phyloP scores from a whole-genome alignment of 2,888 invertebrate genomes.

The Erpobdella octoculata region DNA sequence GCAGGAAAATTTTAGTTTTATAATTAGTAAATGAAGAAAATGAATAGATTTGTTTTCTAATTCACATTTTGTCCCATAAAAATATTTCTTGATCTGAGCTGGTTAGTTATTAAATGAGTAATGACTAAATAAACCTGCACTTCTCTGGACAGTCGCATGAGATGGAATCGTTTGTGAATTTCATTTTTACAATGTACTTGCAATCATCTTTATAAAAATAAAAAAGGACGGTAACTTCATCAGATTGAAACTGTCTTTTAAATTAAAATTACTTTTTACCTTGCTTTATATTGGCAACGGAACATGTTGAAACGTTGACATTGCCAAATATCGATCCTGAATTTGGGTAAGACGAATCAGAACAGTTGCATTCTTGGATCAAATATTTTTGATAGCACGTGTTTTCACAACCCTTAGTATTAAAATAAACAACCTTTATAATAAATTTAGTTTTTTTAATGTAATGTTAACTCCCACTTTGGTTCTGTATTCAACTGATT shows the following conservation, averaged over 20 bases:
- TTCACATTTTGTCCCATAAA: no score
- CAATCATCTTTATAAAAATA: conserved; percentile 17
- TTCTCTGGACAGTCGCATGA: conserved; percentile 24
- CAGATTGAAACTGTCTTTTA: no score
- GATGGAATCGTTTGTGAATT: conserved; percentile 12
- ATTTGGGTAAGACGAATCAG: conserved; percentile 32
- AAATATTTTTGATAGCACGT: conserved; percentile 35
- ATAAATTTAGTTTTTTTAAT: no score
- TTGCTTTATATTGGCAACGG: conserved; percentile 32
- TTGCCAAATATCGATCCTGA: conserved; percentile 28
- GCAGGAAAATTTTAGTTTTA: no score
- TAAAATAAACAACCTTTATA: no score
- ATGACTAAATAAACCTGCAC: conserved; percentile 25
- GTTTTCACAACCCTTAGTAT: conserved; percentile 33
- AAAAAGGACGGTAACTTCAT: not conserved
- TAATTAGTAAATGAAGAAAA: no score
- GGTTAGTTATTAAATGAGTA: no score
- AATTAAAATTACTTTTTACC: no score
- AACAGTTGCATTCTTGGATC: conserved; percentile 31
- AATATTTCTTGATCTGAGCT: no score
- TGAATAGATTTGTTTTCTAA: no score
- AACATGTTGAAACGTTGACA: conserved; percentile 27
- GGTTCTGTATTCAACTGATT: conserved; percentile 26
- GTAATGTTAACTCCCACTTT: conserved; percentile 6
- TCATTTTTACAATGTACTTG: conserved; percentile 13